phyloP scores from a whole-genome alignment of 2,888 invertebrate genomes.

The Crossocerus cetratus region DNA sequence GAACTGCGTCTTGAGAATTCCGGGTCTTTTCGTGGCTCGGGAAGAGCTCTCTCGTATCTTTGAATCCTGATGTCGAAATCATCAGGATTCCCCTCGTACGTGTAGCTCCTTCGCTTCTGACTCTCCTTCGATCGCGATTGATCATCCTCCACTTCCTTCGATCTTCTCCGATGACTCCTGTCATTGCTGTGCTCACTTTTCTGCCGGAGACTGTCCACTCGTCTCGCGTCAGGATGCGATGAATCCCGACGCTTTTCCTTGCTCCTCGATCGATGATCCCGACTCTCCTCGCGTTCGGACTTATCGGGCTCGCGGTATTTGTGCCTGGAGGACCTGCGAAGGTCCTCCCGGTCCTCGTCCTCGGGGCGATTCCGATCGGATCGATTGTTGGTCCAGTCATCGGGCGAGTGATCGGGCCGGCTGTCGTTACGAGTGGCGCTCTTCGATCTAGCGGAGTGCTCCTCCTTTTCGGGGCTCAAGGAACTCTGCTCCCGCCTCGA shows the following conservation, averaged over 20 bases:
- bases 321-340: conserved; percentile 22
- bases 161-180: conserved; percentile 31
- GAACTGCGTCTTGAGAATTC: conserved; percentile 51
- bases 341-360: conserved; percentile 36
- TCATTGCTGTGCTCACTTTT: conserved; percentile 31
- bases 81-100: conserved; percentile 58
- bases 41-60: conserved; percentile 60
- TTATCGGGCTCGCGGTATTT: conserved; percentile 28
- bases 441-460: conserved; percentile 25
- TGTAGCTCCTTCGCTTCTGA: conserved; percentile 54
- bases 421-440: conserved; percentile 24
- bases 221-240: conserved; percentile 12
- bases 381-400: conserved; percentile 35
- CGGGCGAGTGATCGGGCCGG: conserved; percentile 29
- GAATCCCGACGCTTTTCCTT: conserved; percentile 37
- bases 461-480: conserved; percentile 27
- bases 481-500: conserved; percentile 38
- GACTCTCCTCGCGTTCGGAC: conserved; percentile 18
- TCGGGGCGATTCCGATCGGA: conserved; percentile 18
- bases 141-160: conserved; percentile 51
- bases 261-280: conserved; percentile 49
- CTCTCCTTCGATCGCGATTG: conserved; percentile 40
- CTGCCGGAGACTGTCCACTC: conserved; percentile 29
- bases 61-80: conserved; percentile 66
- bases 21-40: conserved; percentile 53